Conservation (phyloP, 2,113 vertebrate species). For the Alethe diademata region DNA sequence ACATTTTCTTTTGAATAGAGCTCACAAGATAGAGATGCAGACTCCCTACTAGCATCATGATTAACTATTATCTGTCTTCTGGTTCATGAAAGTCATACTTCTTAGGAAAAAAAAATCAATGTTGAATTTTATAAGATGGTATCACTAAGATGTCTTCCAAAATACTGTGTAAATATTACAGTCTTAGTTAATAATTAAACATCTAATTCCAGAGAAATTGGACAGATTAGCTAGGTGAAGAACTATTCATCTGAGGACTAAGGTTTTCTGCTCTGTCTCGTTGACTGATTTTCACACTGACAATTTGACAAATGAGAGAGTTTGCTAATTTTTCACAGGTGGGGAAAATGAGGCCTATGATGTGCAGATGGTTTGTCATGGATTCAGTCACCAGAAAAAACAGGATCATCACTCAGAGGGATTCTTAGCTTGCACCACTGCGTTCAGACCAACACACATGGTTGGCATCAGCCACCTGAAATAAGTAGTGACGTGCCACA, state of each 20-base stretch:
- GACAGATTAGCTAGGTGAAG: not conserved
- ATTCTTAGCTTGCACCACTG: not conserved
- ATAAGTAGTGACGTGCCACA: not conserved
- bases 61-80: not conserved
- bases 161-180: not conserved
- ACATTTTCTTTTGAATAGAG: not conserved
- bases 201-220: not conserved
- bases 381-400: not conserved
- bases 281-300: not conserved
- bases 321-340: not conserved
- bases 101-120: not conserved
- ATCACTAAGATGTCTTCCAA: not conserved
- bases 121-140: not conserved
- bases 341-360: not conserved
- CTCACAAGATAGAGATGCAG: not conserved
- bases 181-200: not conserved
- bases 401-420: not conserved
- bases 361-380: not conserved
- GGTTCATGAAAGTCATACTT: not conserved
- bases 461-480: not conserved
- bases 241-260: not conserved
- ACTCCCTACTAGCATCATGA: not conserved
- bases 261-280: not conserved
- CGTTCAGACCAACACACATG: rapidly evolving
- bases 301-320: not conserved